Conservation (phyloP, 2,113 vertebrate species). For the Dendrocopos noguchii region DNA sequence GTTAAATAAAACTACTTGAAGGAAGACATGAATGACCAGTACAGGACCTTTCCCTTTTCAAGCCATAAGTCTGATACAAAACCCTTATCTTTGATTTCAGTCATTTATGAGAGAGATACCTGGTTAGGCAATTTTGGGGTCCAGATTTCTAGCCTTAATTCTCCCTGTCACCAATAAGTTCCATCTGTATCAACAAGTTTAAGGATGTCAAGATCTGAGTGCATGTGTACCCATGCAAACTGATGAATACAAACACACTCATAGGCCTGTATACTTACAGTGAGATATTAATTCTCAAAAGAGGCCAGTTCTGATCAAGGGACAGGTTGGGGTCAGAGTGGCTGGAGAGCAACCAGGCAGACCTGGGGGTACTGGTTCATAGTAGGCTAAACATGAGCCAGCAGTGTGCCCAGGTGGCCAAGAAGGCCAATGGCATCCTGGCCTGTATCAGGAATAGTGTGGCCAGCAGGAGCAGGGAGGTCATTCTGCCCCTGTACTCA, state of each 20-base stretch:
- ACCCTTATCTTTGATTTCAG: neutral
- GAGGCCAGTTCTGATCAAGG: neutral
- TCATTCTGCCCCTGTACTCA: too few relatives aligned
- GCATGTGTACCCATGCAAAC: neutral
- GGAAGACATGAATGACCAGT: neutral
- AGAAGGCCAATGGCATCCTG: too few relatives aligned
- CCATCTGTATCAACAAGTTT: neutral
- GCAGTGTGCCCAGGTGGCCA: too few relatives aligned
- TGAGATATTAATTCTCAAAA: neutral
- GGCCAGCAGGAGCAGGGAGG: too few relatives aligned
- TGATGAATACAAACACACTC: neutral
- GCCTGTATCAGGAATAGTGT: too few relatives aligned
- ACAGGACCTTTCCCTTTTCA: neutral
- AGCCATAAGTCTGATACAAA: neutral
- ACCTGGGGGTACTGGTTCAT: too few relatives aligned
- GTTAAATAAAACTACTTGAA: neutral
- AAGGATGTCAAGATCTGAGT: neutral
- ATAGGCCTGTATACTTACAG: neutral
- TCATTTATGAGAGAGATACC: neutral
- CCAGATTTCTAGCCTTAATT: neutral
- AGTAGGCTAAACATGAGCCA: too few relatives aligned
- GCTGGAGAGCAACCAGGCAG: too few relatives aligned
- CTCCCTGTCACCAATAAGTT: neutral
- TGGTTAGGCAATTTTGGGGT: neutral
- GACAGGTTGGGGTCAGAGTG: neutral